These are phyloP conservation scores for Monopis laevigella DNA, from an alignment of 2,888 invertebrate species.

Conservation along the genomic window DNA sequence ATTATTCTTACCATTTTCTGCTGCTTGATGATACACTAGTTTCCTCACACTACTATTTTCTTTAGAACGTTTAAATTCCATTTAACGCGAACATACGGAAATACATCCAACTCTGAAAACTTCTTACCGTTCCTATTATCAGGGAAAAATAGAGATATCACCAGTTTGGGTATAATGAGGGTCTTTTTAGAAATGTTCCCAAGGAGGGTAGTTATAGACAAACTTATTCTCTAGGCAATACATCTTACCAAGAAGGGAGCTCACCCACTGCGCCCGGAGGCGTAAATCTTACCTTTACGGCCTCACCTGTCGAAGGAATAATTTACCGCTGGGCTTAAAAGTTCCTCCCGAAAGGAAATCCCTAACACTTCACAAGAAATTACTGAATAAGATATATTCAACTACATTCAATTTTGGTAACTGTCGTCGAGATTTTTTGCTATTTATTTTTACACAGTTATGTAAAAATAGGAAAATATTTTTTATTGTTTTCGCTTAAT, in stretches of 20 bases:
- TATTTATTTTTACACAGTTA: neutral
- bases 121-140: too few species aligned
- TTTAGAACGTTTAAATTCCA: too few species aligned
- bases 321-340: slow-evolving; percentile 64
- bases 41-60: too few species aligned
- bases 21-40: too few species aligned
- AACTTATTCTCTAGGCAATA: slow-evolving; percentile 52
- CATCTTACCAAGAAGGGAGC: slow-evolving; percentile 55
- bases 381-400: slow-evolving; percentile 61
- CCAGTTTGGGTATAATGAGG: slow-evolving; percentile 8
- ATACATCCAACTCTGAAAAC: too few species aligned
- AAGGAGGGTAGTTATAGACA: slow-evolving; percentile 40
- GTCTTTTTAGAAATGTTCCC: neutral
- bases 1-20: too few species aligned
- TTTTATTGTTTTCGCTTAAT: too few species aligned
- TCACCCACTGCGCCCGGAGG: slow-evolving; percentile 47
- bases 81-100: too few species aligned
- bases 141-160: too few species aligned
- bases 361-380: slow-evolving; percentile 63
- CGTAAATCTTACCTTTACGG: slow-evolving; percentile 66
- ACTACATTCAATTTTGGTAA: slow-evolving; percentile 23
- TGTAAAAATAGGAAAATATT: too few species aligned
- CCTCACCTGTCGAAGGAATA: slow-evolving; percentile 66
- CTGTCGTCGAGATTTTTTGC: neutral
- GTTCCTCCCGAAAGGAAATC: slow-evolving; percentile 54